Evolutionary conservation across 1,140 invertebrate species (phyloP).

Genomic region (Brachionus rotundiformis): DNA sequence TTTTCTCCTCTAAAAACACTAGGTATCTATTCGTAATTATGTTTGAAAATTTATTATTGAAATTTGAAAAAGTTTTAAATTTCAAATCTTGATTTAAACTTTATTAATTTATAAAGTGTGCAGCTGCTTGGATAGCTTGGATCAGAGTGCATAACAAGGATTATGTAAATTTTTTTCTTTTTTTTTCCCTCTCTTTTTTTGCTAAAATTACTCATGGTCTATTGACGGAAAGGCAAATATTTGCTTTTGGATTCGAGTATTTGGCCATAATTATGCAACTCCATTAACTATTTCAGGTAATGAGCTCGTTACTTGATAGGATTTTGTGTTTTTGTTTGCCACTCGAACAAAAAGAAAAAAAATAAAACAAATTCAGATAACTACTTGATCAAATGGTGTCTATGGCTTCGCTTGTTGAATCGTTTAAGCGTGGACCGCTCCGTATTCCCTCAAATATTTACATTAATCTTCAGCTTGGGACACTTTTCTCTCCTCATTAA

Average conservation of each 20-base stretch:
- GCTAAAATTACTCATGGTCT: not conserved
- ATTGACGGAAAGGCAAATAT: constrained; percentile 29
- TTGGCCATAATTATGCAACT: constrained; percentile 27
- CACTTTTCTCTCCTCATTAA: too few relatives aligned
- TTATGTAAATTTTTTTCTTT: constrained; percentile 6
- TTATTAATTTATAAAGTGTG: not conserved
- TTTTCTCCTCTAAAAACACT: not conserved
- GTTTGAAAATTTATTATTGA: constrained; percentile 3
- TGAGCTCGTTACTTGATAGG: not conserved
- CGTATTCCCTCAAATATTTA: not conserved
- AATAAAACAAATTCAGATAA: not conserved
- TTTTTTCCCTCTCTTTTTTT: too few relatives aligned
- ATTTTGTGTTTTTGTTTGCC: constrained; percentile 3
- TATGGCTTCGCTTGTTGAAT: not conserved
- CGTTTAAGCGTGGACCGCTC: too few relatives aligned
- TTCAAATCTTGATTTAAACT: not conserved
- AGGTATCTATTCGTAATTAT: constrained; percentile 29
- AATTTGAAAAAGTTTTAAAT: not conserved
- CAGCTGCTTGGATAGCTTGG: not conserved
- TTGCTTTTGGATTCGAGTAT: constrained; percentile 3
- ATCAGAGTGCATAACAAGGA: constrained; percentile 6
- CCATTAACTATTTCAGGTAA: constrained; percentile 9
- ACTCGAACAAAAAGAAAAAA: not conserved
- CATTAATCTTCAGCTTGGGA: too few relatives aligned
- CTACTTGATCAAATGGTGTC: not conserved